These are phyloP conservation scores for Micromys minutus DNA, from an alignment of 2,113 vertebrate genomes.

Conservation along the genomic window DNA sequence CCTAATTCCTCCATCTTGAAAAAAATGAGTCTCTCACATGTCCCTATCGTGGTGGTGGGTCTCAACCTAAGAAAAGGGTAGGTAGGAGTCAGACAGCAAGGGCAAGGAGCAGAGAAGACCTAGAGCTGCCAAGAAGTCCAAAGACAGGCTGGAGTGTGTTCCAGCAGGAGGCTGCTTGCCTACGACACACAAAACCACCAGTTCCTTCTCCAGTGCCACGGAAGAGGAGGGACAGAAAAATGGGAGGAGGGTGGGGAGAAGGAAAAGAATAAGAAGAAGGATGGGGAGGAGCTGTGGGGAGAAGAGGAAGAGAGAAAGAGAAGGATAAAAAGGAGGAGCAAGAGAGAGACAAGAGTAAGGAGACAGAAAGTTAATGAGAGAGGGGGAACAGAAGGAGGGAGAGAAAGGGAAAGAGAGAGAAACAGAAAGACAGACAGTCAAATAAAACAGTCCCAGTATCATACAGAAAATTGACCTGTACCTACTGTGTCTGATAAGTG, in stretches of 20 bases:
- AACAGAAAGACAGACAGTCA: not conserved
- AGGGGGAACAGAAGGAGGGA: fast-evolving
- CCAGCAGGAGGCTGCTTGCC: not conserved
- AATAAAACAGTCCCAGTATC: not conserved
- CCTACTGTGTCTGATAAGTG: not conserved
- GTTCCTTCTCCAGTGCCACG: not conserved
- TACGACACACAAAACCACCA: not conserved
- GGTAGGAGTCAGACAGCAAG: not conserved
- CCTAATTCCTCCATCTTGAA: not conserved
- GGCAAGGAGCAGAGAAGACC: not conserved
- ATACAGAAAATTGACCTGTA: not conserved
- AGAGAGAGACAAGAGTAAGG: not conserved
- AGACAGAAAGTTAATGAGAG: too few species aligned
- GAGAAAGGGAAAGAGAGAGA: not conserved
- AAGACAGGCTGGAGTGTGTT: not conserved
- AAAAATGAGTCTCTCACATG: not conserved
- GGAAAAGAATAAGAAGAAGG: not conserved
- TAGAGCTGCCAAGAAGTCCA: not conserved
- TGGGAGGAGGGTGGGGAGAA: too few species aligned
- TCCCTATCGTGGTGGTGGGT: not conserved
- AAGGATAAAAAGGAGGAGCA: too few species aligned
- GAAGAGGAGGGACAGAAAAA: not conserved
- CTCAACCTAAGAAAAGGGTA: fast-evolving
- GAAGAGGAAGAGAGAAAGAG: too few species aligned
- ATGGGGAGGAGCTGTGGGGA: not conserved